Evolutionary conservation across 2,888 invertebrate genomes (phyloP).

Genomic region (Ferdinandea cuprea): DNA sequence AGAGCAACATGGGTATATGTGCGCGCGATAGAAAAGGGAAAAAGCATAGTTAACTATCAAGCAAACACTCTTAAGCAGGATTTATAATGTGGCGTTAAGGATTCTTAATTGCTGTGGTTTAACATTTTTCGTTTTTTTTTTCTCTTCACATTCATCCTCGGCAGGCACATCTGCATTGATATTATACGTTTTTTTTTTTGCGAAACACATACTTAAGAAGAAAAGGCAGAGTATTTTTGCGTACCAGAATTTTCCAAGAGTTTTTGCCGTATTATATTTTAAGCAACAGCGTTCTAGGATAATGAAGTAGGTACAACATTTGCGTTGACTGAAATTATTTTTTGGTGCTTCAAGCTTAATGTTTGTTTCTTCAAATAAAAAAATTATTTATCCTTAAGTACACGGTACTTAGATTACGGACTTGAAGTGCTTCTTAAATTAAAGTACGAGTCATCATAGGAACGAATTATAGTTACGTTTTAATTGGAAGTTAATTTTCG

Average conservation of each 20-base stretch:
- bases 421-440: too few relatives aligned
- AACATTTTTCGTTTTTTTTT: slow-evolving; percentile 19
- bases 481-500: too few relatives aligned
- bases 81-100: slow-evolving; percentile 75
- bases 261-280: slow-evolving; percentile 10
- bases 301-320: slow-evolving; percentile 39
- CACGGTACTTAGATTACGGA: too few relatives aligned
- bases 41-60: slow-evolving; percentile 66
- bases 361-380: not conserved
- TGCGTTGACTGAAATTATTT: slow-evolving; percentile 15
- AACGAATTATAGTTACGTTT: too few relatives aligned
- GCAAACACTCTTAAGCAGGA: slow-evolving; percentile 74
- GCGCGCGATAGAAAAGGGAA: slow-evolving; percentile 15
- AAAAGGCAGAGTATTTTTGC: not conserved
- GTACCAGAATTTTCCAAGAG: not conserved
- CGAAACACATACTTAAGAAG: not conserved
- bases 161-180: slow-evolving; percentile 51
- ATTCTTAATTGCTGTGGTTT: slow-evolving; percentile 74
- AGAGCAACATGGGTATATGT: slow-evolving; percentile 12
- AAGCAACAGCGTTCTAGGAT: slow-evolving; percentile 31
- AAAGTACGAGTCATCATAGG: too few relatives aligned
- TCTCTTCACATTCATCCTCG: slow-evolving; percentile 4
- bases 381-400: too few relatives aligned
- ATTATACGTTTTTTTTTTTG: slow-evolving; percentile 17
- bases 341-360: not conserved